These are phyloP conservation scores for Myopa testacea DNA, from an alignment of 2,888 invertebrate species.

Conservation along the genomic window DNA sequence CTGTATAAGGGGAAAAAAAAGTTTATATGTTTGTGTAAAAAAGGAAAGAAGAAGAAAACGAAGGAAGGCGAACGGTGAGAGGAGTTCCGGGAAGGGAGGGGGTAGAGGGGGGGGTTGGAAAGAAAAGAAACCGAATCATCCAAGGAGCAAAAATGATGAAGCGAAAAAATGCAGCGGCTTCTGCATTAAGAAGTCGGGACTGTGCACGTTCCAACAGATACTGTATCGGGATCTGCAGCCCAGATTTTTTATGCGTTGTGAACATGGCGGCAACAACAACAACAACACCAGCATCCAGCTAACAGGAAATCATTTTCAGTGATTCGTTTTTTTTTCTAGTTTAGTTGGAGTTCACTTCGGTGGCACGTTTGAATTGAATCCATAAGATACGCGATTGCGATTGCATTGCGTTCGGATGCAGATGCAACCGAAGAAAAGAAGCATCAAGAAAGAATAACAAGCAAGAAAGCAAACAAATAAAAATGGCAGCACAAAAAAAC, in stretches of 20 bases:
- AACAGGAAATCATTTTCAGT: slow-evolving; percentile 38
- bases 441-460: neutral
- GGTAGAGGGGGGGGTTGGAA: neutral
- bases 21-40: neutral
- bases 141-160: slow-evolving; percentile 29
- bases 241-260: neutral
- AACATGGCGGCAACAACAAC: slow-evolving; percentile 36
- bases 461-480: slow-evolving; percentile 15
- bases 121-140: neutral
- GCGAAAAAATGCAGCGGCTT: slow-evolving; percentile 24
- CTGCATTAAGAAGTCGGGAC: neutral
- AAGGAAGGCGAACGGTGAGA: neutral
- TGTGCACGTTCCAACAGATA: slow-evolving; percentile 10
- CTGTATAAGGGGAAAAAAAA: too few species aligned
- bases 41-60: neutral
- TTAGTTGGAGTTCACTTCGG: slow-evolving; percentile 29
- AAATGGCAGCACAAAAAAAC: slow-evolving; percentile 12
- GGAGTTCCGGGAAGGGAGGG: neutral
- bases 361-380: slow-evolving; percentile 54
- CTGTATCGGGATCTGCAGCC: slow-evolving; percentile 8
- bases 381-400: slow-evolving; percentile 38
- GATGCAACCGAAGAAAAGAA: slow-evolving; percentile 24
- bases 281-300: slow-evolving; percentile 1
- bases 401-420: slow-evolving; percentile 17
- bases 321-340: slow-evolving; percentile 23